A percentile compares a stretch with the other conserved stretches of the same genome.
phyloP scores from a whole-genome alignment of 2,888 invertebrate genomes.

The Cylloceria caligata region DNA sequence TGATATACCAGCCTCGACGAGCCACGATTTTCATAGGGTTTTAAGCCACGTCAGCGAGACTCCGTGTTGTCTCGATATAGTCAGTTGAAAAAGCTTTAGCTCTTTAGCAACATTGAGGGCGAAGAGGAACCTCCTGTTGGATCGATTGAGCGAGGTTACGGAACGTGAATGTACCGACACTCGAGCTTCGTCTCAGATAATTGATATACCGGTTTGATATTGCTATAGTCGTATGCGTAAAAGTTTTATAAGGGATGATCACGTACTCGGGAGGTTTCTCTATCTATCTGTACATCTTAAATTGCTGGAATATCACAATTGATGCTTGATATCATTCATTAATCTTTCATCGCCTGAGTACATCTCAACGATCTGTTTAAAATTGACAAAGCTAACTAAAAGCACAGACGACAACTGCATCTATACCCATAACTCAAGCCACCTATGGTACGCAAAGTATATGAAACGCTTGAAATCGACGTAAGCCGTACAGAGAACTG shows the following conservation, averaged over 20 bases:
- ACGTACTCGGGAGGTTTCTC: background rate
- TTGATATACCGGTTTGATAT: slow-evolving; percentile 38
- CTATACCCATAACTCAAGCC: too few relatives aligned
- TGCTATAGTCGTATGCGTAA: slow-evolving; percentile 30
- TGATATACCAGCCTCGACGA: background rate
- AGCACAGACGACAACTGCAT: background rate
- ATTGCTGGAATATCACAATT: too few relatives aligned
- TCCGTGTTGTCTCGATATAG: slow-evolving; percentile 21
- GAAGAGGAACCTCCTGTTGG: slow-evolving; percentile 22
- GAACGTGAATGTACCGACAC: background rate
- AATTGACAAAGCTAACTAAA: background rate
- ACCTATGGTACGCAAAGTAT: too few relatives aligned
- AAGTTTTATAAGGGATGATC: background rate
- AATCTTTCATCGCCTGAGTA: too few relatives aligned
- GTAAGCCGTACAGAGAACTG: slow-evolving; percentile 19
- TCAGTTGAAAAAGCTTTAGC: slow-evolving; percentile 10
- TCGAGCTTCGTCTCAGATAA: slow-evolving; percentile 21
- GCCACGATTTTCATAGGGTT: background rate
- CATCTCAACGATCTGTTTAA: too few relatives aligned
- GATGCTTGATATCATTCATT: too few relatives aligned
- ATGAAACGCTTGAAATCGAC: too few relatives aligned
- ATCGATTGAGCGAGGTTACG: slow-evolving; percentile 27
- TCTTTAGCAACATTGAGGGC: slow-evolving; percentile 33
- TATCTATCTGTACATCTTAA: background rate
- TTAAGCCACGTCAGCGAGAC: slow-evolving; percentile 46